These are phyloP conservation scores for Dysdera silvatica DNA, from an alignment of 1,140 invertebrate species.

Conservation along the genomic window DNA sequence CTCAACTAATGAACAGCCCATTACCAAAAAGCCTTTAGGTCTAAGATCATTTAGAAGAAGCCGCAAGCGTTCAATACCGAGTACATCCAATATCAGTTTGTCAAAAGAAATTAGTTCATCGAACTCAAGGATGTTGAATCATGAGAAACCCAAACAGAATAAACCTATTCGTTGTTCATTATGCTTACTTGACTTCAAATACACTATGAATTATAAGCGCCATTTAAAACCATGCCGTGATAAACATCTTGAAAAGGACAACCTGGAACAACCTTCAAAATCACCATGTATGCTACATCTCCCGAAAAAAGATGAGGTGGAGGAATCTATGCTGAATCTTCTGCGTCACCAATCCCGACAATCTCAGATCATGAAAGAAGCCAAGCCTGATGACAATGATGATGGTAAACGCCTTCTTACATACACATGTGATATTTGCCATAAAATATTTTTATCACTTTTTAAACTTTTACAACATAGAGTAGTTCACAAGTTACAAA, in stretches of 20 bases:
- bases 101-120: not conserved
- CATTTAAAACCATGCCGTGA: slow-evolving; percentile 6
- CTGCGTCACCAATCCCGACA: slow-evolving; percentile 14
- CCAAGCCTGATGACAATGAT: not conserved
- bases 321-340: slow-evolving; percentile 14
- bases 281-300: not conserved
- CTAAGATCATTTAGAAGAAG: not conserved
- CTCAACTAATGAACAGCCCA: too few relatives aligned
- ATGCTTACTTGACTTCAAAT: slow-evolving; percentile 9
- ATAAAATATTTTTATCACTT: slow-evolving; percentile 9
- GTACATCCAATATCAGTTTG: not conserved
- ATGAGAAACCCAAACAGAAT: not conserved
- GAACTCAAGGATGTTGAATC: not conserved
- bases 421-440: slow-evolving; percentile 1
- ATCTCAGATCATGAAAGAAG: slow-evolving; percentile 13
- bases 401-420: not conserved
- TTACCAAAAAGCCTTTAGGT: not conserved
- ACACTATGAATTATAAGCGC: slow-evolving; percentile 3
- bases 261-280: not conserved
- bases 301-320: slow-evolving; percentile 25
- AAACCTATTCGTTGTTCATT: slow-evolving; percentile 1
- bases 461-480: not conserved
- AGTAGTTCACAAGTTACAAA: too few relatives aligned
- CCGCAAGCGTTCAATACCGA: not conserved
- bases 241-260: not conserved